phyloP scores from a whole-genome alignment of 2,113 vertebrate species.

The Indri indri region DNA sequence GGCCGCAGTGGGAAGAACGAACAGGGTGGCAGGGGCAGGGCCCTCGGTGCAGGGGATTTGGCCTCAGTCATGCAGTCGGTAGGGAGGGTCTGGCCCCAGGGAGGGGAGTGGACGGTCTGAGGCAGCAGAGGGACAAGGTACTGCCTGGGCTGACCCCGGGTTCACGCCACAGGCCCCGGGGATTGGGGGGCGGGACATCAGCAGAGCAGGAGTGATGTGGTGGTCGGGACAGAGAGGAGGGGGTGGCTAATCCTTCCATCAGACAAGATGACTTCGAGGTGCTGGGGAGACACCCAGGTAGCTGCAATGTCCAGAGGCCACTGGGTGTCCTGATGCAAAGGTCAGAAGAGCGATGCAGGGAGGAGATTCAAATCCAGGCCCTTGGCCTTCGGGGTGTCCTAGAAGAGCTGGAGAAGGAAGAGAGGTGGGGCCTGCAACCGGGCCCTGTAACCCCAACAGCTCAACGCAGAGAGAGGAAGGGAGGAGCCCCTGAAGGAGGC shows the following conservation, averaged over 20 bases:
- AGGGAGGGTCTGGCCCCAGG: neutral
- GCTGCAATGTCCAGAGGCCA: neutral
- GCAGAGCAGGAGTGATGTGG: neutral
- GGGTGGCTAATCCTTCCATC: neutral
- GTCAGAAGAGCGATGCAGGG: neutral
- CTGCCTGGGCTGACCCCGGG: neutral
- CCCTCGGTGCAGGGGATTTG: neutral
- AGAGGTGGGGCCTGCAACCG: neutral
- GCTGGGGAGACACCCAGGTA: neutral
- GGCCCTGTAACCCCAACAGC: neutral
- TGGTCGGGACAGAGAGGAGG: neutral
- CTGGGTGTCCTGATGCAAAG: neutral
- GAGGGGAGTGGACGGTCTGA: neutral
- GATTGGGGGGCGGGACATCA: neutral
- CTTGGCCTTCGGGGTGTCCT: accelerated
- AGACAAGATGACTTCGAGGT: neutral
- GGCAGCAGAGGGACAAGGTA: neutral
- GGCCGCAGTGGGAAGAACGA: neutral
- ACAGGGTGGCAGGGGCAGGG: neutral
- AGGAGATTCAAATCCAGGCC: neutral
- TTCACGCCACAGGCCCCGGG: neutral
- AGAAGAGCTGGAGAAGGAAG: neutral
- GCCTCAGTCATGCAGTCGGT: neutral
- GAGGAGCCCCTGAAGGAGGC: neutral
- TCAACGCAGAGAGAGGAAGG: neutral